phyloP scores from a whole-genome alignment of 2,888 invertebrate genomes.

The Philaethria dido region DNA sequence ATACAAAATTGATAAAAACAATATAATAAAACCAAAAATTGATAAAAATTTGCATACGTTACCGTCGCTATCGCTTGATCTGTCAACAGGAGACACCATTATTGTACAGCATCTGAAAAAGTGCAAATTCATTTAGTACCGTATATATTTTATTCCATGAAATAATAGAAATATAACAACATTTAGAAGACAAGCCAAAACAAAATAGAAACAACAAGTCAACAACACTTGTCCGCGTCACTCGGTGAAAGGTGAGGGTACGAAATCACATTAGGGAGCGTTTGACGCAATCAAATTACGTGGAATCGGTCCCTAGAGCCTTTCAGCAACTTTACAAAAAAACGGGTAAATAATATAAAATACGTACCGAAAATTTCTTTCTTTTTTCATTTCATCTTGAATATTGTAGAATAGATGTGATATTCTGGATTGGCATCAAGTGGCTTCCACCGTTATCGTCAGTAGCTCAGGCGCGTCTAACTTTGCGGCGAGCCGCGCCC shows the following conservation, averaged over 20 bases:
- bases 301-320: conserved; percentile 48
- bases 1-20: background rate
- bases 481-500: conserved; percentile 84
- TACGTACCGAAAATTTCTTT: conserved; percentile 62
- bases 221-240: conserved; percentile 75
- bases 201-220: conserved; percentile 76
- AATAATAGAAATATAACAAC: conserved; percentile 42
- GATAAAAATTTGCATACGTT: conserved; percentile 50
- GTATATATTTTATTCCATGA: background rate
- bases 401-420: conserved; percentile 50
- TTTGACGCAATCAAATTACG: conserved; percentile 70
- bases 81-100: conserved; percentile 12
- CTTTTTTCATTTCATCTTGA: conserved; percentile 38
- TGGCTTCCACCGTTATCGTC: conserved; percentile 76
- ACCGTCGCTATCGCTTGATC: conserved; percentile 50
- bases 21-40: conserved; percentile 24
- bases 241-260: conserved; percentile 60
- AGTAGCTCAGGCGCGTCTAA: conserved; percentile 81
- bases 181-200: conserved; percentile 60
- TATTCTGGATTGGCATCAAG: conserved; percentile 59
- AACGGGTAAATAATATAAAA: conserved; percentile 40
- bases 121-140: conserved; percentile 40
- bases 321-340: conserved; percentile 40
- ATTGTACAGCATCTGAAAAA: conserved; percentile 56
- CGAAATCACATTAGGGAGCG: conserved; percentile 66